Conservation (phyloP, 2,113 vertebrate species). For the Procavia capensis region DNA sequence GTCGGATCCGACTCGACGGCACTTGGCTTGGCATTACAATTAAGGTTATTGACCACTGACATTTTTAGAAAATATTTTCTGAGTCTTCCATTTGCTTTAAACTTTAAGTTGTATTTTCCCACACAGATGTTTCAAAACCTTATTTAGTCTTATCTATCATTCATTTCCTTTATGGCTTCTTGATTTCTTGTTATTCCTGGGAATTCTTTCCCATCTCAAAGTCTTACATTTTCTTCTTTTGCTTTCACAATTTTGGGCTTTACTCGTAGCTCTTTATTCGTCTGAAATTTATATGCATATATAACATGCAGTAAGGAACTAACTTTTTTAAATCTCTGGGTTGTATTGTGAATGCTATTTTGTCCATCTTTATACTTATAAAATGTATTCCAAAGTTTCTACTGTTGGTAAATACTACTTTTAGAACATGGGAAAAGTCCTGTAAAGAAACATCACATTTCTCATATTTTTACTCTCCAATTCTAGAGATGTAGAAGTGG, state of each 20-base stretch:
- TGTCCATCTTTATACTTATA: slow-evolving; percentile 10
- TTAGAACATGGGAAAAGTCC: neutral
- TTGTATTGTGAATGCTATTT: slow-evolving; percentile 57
- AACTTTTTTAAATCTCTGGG: slow-evolving; percentile 7
- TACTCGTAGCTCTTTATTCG: slow-evolving; percentile 8
- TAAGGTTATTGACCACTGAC: neutral
- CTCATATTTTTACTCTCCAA: neutral
- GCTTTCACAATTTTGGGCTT: slow-evolving; percentile 19
- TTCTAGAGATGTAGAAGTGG: neutral
- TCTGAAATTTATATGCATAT: slow-evolving; percentile 39
- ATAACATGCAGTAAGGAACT: neutral
- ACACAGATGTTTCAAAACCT: slow-evolving; percentile 9
- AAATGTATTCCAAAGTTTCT: slow-evolving; percentile 39
- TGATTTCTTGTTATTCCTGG: slow-evolving; percentile 44
- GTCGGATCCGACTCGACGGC: too few species aligned
- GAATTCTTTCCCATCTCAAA: neutral
- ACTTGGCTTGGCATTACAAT: too few species aligned
- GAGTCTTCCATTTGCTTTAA: slow-evolving; percentile 26
- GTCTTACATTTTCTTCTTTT: slow-evolving; percentile 46
- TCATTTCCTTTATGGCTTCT: slow-evolving; percentile 36
- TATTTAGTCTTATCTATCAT: neutral
- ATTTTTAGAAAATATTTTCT: slow-evolving; percentile 32
- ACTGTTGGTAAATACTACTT: slow-evolving; percentile 6
- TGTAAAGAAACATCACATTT: neutral
- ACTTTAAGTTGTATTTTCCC: slow-evolving; percentile 22